These are phyloP conservation scores for Eledona agricola DNA, from an alignment of 2,888 invertebrate species.

Conservation along the genomic window DNA sequence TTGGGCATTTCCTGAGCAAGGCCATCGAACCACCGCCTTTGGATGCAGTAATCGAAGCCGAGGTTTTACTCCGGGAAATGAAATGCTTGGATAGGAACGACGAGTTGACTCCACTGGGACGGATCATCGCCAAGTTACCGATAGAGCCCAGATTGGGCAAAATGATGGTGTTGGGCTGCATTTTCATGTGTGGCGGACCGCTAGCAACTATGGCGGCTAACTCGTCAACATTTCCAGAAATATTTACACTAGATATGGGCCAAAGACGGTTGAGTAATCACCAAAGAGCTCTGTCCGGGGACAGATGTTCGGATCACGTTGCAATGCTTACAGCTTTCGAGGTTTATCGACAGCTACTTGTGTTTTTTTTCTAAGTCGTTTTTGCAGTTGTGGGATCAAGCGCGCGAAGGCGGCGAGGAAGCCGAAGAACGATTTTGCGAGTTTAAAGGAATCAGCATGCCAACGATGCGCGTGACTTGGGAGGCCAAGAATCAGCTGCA, in stretches of 20 bases:
- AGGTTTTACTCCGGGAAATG: conserved; percentile 78
- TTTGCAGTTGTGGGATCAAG: conserved; percentile 74
- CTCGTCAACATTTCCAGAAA: conserved; percentile 94
- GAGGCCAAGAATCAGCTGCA: conserved; percentile 83
- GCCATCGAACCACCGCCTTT: conserved; percentile 96
- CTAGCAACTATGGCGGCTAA: conserved; percentile 94
- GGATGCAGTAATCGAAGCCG: conserved; percentile 98
- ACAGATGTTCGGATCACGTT: conserved; percentile 91
- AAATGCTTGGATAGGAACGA: conserved; percentile 89
- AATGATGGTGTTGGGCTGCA: conserved; percentile 96
- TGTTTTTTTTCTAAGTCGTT: conserved; percentile 10
- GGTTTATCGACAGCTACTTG: conserved; percentile 53
- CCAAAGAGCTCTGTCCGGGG: conserved; percentile 88
- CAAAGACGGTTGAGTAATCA: conserved; percentile 80
- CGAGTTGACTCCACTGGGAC: conserved; percentile 91
- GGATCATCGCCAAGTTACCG: conserved; percentile 91
- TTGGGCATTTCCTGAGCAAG: conserved; percentile 94
- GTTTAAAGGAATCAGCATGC: conserved; percentile 84
- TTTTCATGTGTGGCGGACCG: conserved; percentile 90
- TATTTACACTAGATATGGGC: conserved; percentile 83
- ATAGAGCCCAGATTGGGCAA: conserved; percentile 97
- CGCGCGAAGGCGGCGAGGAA: conserved; percentile 73
- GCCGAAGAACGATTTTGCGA: conserved; percentile 90
- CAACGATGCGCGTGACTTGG: conserved; percentile 89
- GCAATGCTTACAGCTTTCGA: conserved; percentile 94